Base-by-base conservation (phyloP, 1,140 invertebrate species). In the Medauroidea extradentata region DNA sequence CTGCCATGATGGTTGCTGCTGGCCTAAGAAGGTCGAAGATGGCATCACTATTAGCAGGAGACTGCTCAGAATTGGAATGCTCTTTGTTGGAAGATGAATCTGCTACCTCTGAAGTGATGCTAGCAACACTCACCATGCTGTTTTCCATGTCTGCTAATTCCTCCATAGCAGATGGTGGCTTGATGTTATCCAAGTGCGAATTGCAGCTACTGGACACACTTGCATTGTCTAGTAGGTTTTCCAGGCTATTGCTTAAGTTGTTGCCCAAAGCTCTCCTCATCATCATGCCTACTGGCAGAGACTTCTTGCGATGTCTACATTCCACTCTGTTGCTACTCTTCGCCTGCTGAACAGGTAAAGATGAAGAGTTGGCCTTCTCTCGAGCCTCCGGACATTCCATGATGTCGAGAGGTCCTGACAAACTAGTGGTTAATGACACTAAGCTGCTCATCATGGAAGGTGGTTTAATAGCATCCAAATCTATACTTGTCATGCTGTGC, bases 91-190 rank as follows among this genome's bases (percentile, higher is more conserved):
- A 44, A 34, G 57, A 43, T 18, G 64, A 48, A 60, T 91, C 88
- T 0, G 82, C 85, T 4, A 87, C 79, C 74, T 91, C 89, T 1
- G 86, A 90, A 13, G 84, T 85, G 29, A 93, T 89, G 66, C 89
- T 92, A 0, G 88, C 87, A 1, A 93, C 86, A 55, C 90, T 93
- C 8, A 91, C 74, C 83, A 92, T 90, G 63, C 85, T 88, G 38
- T 84, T 86, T 63, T 89, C 88, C 79, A 92, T 85, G 50, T 85
- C 84, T 18, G 75, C 73, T 13, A 89, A 66, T 62, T 90, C 83
- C 46, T 90, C 87, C 84, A 93, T 85, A 61, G 87, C 80, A 0
- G 89, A 90, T 0, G 91, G 90, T 14, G 90, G 90, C 65, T 90
- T 89, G 1, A 91, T 83, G 61, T 88, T 88, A 19, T 93, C 91